These are phyloP conservation scores for Meloidogyne floridensis DNA, from an alignment of 1,140 invertebrate species.

Conservation along the genomic window DNA sequence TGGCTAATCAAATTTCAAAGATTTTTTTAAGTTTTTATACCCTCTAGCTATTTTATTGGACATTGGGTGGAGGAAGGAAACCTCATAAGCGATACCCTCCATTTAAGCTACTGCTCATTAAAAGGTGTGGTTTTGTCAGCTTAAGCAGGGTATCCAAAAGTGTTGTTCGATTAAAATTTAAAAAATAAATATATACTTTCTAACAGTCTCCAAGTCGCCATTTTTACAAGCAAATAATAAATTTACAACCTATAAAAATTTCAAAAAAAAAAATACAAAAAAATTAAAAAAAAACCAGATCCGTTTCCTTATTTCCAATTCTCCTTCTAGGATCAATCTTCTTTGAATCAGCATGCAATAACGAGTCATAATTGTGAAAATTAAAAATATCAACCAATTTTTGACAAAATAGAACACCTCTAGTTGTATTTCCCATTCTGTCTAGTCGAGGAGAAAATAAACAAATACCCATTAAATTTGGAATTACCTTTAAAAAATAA, in stretches of 20 bases:
- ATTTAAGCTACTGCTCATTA: too few relatives aligned
- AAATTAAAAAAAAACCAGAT: constrained; percentile 71
- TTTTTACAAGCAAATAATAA: constrained; percentile 85
- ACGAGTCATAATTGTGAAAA: constrained; percentile 94
- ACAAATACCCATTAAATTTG: constrained; percentile 93
- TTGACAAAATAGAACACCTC: constrained; percentile 57
- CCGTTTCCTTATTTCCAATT: constrained; percentile 85
- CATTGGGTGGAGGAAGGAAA: too few relatives aligned
- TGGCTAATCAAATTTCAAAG: too few relatives aligned
- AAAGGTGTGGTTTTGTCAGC: too few relatives aligned
- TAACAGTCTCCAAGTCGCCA: constrained; percentile 75
- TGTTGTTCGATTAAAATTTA: too few relatives aligned
- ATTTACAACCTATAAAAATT: constrained; percentile 27
- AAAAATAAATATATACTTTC: constrained; percentile 24
- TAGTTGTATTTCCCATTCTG: constrained; percentile 81
- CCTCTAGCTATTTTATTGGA: too few relatives aligned
- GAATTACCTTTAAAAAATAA: constrained; percentile 75
- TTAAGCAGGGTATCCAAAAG: too few relatives aligned
- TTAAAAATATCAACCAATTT: constrained; percentile 86
- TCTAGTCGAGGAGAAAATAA: constrained; percentile 92
- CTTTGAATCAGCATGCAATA: constrained; percentile 86
- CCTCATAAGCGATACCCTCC: too few relatives aligned
- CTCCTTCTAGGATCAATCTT: constrained; percentile 82
- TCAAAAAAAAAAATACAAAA: neutral
- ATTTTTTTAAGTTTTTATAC: too few relatives aligned